phyloP scores from a whole-genome alignment of 2,113 vertebrate species.

The Grallaria varia region DNA sequence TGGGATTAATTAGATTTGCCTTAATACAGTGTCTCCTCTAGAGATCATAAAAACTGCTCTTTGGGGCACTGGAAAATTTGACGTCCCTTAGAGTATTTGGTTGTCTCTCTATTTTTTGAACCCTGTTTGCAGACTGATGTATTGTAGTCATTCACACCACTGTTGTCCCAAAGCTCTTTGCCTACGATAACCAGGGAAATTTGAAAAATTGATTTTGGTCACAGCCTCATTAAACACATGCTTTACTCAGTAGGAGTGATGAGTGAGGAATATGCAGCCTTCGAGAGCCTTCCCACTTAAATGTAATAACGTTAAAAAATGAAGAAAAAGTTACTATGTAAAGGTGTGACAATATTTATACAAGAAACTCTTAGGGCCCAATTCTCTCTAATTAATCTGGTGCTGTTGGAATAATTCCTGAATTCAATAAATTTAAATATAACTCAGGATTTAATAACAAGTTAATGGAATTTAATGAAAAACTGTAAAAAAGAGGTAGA shows the following conservation, averaged over 20 bases:
- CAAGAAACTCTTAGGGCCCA: neutral
- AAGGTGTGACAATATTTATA: neutral
- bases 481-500: neutral
- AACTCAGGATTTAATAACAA: neutral
- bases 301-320: neutral
- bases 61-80: neutral
- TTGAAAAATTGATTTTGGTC: neutral
- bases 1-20: neutral
- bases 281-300: neutral
- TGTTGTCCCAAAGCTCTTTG: neutral
- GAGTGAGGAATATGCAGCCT: neutral
- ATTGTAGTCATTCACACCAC: neutral
- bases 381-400: neutral
- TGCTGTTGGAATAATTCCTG: neutral
- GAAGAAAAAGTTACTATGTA: neutral
- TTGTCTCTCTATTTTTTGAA: neutral
- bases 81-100: neutral
- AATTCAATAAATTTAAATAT: neutral
- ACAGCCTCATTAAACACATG: neutral
- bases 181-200: neutral
- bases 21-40: neutral
- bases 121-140: neutral
- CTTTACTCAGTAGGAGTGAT: neutral
- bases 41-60: neutral
- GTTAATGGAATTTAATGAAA: constrained; percentile 5